A percentile compares a stretch with the other conserved stretches of the same genome.
These are phyloP conservation scores for Melanogrammus aeglefinus DNA, from an alignment of 2,797 vertebrate genomes.

Conservation along the genomic window DNA sequence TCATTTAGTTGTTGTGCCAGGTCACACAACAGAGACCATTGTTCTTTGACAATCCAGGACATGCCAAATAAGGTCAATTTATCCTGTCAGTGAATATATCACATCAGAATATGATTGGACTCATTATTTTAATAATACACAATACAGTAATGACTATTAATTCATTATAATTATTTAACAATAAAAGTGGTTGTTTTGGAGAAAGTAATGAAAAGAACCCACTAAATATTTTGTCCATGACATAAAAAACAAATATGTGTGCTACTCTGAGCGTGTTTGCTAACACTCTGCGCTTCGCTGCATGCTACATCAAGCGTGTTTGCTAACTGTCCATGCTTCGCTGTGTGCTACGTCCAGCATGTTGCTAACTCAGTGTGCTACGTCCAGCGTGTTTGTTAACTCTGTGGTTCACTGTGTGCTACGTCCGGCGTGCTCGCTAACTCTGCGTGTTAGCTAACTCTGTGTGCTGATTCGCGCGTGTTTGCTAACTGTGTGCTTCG, in stretches of 20 bases:
- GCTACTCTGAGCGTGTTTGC: not conserved
- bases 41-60: no score
- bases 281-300: not conserved
- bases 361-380: no score
- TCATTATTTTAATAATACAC: not conserved
- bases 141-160: not conserved
- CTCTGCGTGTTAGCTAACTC: no score
- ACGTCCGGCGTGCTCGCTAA: not conserved
- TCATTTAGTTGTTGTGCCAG: not conserved
- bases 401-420: not conserved
- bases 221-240: no score
- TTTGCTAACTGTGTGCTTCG: not conserved
- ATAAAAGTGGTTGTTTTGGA: not conserved
- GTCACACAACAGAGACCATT: no score
- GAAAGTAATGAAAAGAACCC: no score
- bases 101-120: not conserved
- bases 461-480: no score
- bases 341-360: slow-evolving; percentile 78
- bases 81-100: not conserved
- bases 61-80: no score
- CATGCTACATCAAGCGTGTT: not conserved
- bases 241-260: no score
- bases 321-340: not conserved
- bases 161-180: not conserved
- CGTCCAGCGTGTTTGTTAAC: no score